Conservation (phyloP, 2,797 vertebrate genomes). For the Setipinna tenuifilis region DNA sequence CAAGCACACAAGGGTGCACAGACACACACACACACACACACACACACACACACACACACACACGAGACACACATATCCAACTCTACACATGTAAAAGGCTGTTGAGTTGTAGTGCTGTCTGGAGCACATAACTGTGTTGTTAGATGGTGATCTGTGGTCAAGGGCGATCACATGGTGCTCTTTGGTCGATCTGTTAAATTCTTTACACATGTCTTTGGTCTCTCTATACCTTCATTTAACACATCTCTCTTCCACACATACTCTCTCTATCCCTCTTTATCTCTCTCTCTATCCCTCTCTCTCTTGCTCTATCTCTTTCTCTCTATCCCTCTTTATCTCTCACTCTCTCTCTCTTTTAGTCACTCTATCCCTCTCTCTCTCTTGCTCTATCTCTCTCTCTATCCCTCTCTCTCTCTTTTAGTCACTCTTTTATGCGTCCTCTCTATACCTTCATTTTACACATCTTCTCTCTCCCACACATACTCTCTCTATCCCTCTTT, state of each 20-base stretch:
- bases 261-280: not conserved
- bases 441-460: no score
- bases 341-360: conserved; percentile 7
- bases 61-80: not conserved
- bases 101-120: no score
- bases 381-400: not conserved
- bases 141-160: no score
- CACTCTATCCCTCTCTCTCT: not conserved
- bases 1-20: no score
- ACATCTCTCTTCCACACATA: conserved; percentile 48
- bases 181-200: no score
- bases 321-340: not conserved
- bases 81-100: no score
- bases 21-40: no score
- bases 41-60: no score
- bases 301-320: not conserved
- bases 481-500: no score
- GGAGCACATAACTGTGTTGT: no score
- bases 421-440: not conserved
- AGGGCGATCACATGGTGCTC: no score
- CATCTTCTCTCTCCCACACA: no score
- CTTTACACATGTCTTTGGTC: not conserved
- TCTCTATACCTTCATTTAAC: conserved; percentile 54
- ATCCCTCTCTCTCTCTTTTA: not conserved
- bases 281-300: not conserved